These are phyloP conservation scores for Barnardius zonarius DNA, from an alignment of 2,113 vertebrate species.

Conservation along the genomic window DNA sequence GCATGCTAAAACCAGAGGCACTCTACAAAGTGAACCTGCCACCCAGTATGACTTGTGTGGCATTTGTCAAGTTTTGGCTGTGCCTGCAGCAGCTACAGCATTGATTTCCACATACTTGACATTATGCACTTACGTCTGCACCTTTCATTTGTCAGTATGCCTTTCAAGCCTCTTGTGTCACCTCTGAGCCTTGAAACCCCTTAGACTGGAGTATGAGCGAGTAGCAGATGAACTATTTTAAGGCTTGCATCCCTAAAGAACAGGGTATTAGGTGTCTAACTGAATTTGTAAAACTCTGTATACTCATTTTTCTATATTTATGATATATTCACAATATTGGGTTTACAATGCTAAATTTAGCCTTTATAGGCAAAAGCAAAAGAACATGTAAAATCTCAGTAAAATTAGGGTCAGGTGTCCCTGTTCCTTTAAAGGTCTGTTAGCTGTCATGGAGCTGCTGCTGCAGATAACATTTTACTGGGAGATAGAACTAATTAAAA, in stretches of 20 bases:
- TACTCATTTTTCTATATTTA: neutral
- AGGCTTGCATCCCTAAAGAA: neutral
- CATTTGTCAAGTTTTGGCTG: neutral
- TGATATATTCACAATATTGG: neutral
- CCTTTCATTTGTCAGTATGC: neutral
- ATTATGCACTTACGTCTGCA: neutral
- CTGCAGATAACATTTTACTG: neutral
- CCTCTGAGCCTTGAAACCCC: neutral
- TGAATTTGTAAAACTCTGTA: neutral
- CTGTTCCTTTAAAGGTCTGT: neutral
- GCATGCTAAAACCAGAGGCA: neutral
- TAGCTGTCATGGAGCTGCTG: neutral
- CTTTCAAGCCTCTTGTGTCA: neutral
- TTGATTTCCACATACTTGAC: neutral
- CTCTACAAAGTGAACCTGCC: too few species aligned
- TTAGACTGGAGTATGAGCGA: neutral
- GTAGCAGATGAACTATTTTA: neutral
- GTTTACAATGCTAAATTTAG: neutral
- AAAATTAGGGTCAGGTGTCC: neutral
- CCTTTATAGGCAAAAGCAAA: neutral
- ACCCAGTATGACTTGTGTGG: neutral
- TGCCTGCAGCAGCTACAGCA: neutral
- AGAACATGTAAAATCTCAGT: too few species aligned
- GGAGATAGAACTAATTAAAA: neutral
- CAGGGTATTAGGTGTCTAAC: neutral